Evolutionary conservation across 2,113 vertebrate species (phyloP).

Genomic region (Dipodomys spectabilis): DNA sequence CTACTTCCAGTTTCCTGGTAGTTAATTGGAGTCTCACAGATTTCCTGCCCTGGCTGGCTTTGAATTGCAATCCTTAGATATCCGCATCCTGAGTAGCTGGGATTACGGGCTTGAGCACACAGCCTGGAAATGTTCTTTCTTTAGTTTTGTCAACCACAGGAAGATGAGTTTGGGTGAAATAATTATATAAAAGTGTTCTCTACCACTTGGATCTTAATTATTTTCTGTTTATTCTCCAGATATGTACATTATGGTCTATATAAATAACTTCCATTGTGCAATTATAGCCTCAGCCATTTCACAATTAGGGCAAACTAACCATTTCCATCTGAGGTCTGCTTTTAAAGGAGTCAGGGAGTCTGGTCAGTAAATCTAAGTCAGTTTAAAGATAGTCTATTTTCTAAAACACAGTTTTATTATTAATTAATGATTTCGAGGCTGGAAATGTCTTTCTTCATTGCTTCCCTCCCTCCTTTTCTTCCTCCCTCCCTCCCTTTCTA

Average conservation of each 20-base stretch:
- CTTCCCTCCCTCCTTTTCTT: too few species aligned
- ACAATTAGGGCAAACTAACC: neutral
- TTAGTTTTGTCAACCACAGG: conserved; percentile 16
- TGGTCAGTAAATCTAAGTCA: neutral
- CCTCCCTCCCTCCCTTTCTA: too few species aligned
- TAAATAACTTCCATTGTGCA: neutral
- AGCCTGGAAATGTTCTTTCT: neutral
- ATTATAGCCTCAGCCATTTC: neutral
- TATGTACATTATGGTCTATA: neutral
- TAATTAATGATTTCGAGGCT: too few species aligned
- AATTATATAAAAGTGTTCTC: too few species aligned
- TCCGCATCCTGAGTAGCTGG: too few species aligned
- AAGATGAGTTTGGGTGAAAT: conserved; percentile 31
- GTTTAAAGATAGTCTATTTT: neutral
- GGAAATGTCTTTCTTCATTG: too few species aligned
- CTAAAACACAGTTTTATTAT: too few species aligned
- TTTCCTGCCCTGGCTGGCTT: too few species aligned
- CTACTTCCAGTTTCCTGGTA: too few species aligned
- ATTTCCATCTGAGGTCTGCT: neutral
- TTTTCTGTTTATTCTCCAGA: neutral
- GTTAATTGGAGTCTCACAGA: too few species aligned
- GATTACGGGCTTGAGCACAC: too few species aligned
- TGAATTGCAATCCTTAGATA: too few species aligned
- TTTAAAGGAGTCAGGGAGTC: conserved; percentile 7
- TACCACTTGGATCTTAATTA: conserved; percentile 34